A percentile compares a stretch with the other conserved stretches of the same genome.
Conservation (phyloP, 2,797 vertebrate species). For the Paramormyrops hopkinsi region DNA sequence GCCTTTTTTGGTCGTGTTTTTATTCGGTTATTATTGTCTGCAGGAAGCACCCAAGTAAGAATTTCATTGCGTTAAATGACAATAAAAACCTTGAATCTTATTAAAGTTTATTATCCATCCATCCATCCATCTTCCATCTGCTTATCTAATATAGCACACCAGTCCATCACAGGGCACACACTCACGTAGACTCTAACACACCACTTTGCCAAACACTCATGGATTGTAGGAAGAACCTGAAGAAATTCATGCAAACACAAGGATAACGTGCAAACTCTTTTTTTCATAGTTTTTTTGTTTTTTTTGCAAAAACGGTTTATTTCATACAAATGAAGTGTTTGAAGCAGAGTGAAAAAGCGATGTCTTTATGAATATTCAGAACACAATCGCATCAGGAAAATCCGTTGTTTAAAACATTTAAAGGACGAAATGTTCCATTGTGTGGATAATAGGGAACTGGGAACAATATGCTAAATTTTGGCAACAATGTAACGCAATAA, state of each 20-base stretch:
- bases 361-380: background rate
- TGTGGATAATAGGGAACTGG: background rate
- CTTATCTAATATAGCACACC: background rate
- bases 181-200: background rate
- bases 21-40: background rate
- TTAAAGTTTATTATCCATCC: background rate
- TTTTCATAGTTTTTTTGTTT: background rate
- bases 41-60: background rate
- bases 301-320: background rate
- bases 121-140: background rate
- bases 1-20: background rate
- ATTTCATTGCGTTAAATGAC: background rate
- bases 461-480: background rate
- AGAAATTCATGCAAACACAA: background rate
- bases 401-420: background rate
- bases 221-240: background rate
- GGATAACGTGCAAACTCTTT: background rate
- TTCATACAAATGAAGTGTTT: background rate
- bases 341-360: background rate
- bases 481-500: background rate
- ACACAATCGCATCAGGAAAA: background rate
- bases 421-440: background rate
- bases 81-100: background rate
- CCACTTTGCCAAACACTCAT: background rate
- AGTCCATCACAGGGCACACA: background rate